Percentiles rank a stretch among this genome's conserved stretches.
Evolutionary conservation across 2,797 vertebrate genomes (phyloP).

Genomic region (Falco berigora): DNA sequence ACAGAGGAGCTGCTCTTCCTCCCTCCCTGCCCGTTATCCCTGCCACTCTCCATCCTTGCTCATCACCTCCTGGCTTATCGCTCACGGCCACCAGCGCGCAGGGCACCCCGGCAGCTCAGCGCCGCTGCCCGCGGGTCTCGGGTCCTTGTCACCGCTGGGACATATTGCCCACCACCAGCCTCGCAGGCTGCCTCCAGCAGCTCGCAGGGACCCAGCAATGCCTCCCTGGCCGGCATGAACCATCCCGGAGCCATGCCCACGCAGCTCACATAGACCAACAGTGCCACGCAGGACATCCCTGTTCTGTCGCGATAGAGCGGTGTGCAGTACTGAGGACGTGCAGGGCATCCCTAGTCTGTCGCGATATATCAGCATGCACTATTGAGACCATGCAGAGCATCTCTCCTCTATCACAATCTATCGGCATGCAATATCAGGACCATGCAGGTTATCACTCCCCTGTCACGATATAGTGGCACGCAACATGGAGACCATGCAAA

Average conservation of each 20-base stretch:
- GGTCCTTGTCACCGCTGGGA: fast-evolving
- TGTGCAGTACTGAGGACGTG: fast-evolving
- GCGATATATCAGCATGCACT: fast-evolving
- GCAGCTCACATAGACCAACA: fast-evolving
- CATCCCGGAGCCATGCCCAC: fast-evolving
- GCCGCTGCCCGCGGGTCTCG: fast-evolving
- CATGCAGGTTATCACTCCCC: neutral
- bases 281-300: neutral
- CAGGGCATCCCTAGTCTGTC: neutral
- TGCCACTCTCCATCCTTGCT: neutral
- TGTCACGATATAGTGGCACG: neutral
- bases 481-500: neutral
- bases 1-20: neutral
- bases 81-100: fast-evolving
- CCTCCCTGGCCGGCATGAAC: neutral
- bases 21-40: neutral
- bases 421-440: neutral
- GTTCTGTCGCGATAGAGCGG: neutral
- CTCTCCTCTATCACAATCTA: fast-evolving
- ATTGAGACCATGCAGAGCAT: neutral
- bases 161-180: neutral
- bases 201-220: no score
- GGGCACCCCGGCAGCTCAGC: neutral
- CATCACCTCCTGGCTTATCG: fast-evolving
- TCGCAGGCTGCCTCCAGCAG: neutral